Evolutionary conservation across 2,888 invertebrate genomes (phyloP), one percentile per base, ranked within the genome.

Genomic region (Plagodis pulveraria): DNA sequence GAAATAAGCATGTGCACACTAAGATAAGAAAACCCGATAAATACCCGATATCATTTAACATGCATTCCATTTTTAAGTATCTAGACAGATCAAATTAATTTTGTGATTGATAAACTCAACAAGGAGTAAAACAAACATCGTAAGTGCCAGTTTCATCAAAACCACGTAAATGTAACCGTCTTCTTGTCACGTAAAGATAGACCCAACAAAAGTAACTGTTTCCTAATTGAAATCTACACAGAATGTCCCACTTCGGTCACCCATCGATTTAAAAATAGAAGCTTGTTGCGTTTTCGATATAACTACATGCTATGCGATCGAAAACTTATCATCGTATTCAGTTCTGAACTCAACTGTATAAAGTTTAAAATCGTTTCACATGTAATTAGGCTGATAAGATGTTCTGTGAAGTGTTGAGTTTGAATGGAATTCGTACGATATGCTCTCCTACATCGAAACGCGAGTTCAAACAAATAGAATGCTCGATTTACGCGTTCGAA

Each of bases 181-280:
- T 6, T 12, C 44, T 51, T 22, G 36, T 45, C 44, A 51, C 44
- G 36, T 51, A 22, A 33, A 46, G 48, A 57, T 22, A 22, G 22
- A 22, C 22, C 1, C 22, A 22, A 22, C 51, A 62, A 55, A 56
- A 52, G 52, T 83, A 81, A 84, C 78, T 80, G 80, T 80, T 84
- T 73, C 79, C 74, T 87, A 86, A 87, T 86, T 87, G 84, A 85
- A 83, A 83, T 83, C 80, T 80, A 85, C 80, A 83, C 80, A 85
- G 83, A 74, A 78, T 86, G 90, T 84, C 85, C 90, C 86, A 90
- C 87, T 90, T 89, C 81, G 88, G 86, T 84, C 87, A 84, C 87
- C 85, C 90, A 89, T 90, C 86, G 89, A 89, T 90, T 91, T 90
- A 91, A 91, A 91, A 91, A 91, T 91, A 91, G 91, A 87, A 75